phyloP scores from a whole-genome alignment of 2,113 vertebrate species.

The Myrmophylax atrothorax region DNA sequence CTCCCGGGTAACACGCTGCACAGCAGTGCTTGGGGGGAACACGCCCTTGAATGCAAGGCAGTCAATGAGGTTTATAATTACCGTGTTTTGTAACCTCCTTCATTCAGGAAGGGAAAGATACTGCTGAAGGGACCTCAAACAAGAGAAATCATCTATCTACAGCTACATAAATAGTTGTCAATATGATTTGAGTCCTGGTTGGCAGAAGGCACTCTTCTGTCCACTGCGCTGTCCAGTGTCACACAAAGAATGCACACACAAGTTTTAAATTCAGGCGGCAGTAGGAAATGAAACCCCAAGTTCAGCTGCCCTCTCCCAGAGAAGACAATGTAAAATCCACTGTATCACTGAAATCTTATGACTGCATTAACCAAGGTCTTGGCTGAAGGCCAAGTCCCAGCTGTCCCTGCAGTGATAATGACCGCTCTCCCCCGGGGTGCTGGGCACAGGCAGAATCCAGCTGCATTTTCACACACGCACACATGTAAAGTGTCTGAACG shows the following conservation, averaged over 20 bases:
- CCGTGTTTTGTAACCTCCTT: conserved; percentile 23
- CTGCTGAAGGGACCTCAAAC: neutral
- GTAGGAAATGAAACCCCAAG: neutral
- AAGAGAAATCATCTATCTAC: neutral
- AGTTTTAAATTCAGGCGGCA: neutral
- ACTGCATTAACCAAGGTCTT: neutral
- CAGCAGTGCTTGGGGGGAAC: conserved; percentile 21
- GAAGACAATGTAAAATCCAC: neutral
- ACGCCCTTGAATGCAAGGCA: conserved; percentile 49
- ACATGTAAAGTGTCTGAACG: neutral
- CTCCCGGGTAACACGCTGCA: conserved; percentile 45
- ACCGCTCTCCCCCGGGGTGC: neutral
- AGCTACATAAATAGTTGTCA: neutral
- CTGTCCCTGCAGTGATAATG: conserved; percentile 6
- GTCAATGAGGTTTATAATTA: conserved; percentile 65
- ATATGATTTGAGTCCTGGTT: neutral
- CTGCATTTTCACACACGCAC: neutral
- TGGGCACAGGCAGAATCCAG: neutral
- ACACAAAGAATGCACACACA: neutral
- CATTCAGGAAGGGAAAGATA: conserved; percentile 42
- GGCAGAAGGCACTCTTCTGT: neutral
- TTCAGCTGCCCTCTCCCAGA: neutral
- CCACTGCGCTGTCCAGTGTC: neutral
- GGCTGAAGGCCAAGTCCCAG: conserved; percentile 31
- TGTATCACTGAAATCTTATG: neutral